phyloP scores from a whole-genome alignment of 2,113 vertebrate genomes.

The Tetraodon nigroviridis region DNA sequence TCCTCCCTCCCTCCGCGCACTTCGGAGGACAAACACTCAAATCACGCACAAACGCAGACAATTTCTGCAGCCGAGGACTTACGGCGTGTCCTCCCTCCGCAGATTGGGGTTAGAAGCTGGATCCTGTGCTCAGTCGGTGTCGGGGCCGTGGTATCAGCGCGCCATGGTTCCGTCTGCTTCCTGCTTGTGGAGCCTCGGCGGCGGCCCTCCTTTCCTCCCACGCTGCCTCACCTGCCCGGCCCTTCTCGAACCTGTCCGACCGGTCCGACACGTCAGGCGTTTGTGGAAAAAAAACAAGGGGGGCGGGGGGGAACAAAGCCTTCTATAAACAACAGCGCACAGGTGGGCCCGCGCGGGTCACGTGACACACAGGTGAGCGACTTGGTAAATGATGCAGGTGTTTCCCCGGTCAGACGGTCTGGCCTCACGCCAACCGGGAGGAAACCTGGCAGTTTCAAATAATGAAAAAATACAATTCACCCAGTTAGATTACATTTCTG shows the following conservation, averaged over 20 bases:
- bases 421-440: too few species aligned
- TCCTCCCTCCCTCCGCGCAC: neutral
- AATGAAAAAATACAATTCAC: too few species aligned
- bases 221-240: constrained; percentile 21
- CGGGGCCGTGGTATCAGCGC: constrained; percentile 18
- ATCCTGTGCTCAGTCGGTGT: constrained; percentile 8
- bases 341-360: constrained; percentile 11
- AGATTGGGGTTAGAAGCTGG: neutral
- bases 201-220: neutral
- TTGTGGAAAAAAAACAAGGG: too few species aligned
- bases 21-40: neutral
- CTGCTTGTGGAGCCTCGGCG: constrained; percentile 27
- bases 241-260: constrained; percentile 36
- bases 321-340: neutral
- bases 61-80: neutral
- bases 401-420: neutral
- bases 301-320: neutral
- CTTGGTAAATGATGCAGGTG: constrained; percentile 30
- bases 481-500: too few species aligned
- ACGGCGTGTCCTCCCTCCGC: neutral
- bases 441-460: too few species aligned
- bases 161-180: constrained; percentile 54
- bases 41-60: neutral
- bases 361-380: constrained; percentile 31
- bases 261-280: constrained; percentile 29